Evolutionary conservation across 2,888 invertebrate genomes (phyloP).

Genomic region (Apamea monoglypha): DNA sequence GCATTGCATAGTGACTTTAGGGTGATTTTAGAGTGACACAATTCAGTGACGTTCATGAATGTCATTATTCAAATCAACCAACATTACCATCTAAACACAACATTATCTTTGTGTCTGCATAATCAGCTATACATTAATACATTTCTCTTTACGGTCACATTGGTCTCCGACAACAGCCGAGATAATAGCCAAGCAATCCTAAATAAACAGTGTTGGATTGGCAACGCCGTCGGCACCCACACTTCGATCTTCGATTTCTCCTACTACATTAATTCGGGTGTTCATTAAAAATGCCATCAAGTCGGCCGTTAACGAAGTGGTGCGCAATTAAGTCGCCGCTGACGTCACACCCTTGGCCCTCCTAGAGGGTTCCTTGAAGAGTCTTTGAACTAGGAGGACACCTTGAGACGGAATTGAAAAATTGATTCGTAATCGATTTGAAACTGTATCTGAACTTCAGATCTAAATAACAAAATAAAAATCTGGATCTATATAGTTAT

Average conservation of each 20-base stretch:
- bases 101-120: constrained; percentile 37
- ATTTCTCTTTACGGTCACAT: constrained; percentile 65
- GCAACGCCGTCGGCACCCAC: constrained; percentile 75
- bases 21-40: background rate
- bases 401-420: constrained; percentile 86
- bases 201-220: constrained; percentile 85
- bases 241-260: constrained; percentile 88
- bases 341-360: constrained; percentile 84
- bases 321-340: constrained; percentile 90
- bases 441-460: constrained; percentile 46
- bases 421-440: constrained; percentile 83
- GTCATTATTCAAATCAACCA: constrained; percentile 38
- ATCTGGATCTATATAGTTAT: no score
- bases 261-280: constrained; percentile 90
- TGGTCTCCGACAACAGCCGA: constrained; percentile 63
- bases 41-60: constrained; percentile 16
- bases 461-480: background rate
- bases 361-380: constrained; percentile 77
- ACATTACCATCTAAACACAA: constrained; percentile 36
- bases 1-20: background rate
- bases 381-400: constrained; percentile 80
- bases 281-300: constrained; percentile 91
- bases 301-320: constrained; percentile 89
- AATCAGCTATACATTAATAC: constrained; percentile 39
- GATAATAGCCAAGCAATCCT: constrained; percentile 84